phyloP scores from a whole-genome alignment of 2,113 vertebrate genomes.

The Spermophilus dauricus region DNA sequence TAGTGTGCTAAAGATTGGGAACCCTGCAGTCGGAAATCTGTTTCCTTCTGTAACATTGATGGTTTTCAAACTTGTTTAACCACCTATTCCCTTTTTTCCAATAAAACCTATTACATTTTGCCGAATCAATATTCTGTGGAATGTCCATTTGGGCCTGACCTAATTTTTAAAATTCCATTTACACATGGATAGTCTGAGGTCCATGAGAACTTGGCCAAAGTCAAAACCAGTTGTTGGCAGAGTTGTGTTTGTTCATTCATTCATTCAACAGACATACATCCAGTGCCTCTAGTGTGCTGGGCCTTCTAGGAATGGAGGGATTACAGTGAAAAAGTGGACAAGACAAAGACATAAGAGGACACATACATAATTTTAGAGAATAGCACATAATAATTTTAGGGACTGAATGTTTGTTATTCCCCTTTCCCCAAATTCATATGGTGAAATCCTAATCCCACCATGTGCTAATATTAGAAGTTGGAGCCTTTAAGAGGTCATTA shows the following conservation, averaged over 20 bases:
- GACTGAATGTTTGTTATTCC: neutral
- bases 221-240: neutral
- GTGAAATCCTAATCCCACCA: neutral
- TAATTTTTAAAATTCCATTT: conserved; percentile 19
- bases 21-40: neutral
- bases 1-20: neutral
- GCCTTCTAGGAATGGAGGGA: neutral
- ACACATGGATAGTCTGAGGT: neutral
- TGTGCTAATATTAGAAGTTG: neutral
- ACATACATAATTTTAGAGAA: neutral
- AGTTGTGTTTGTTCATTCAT: neutral
- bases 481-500: neutral
- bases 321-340: neutral
- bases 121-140: neutral
- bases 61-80: conserved; percentile 12
- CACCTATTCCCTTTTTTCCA: neutral
- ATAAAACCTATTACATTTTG: neutral
- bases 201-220: neutral
- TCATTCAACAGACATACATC: neutral
- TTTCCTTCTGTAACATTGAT: neutral
- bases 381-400: no score
- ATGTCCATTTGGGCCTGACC: neutral
- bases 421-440: neutral
- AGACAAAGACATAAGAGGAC: neutral
- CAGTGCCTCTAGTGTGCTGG: no score